Evolutionary conservation across 1,140 invertebrate species (phyloP), one percentile per base, ranked within the genome.

Genomic region (Hypsibius dujardini): DNA sequence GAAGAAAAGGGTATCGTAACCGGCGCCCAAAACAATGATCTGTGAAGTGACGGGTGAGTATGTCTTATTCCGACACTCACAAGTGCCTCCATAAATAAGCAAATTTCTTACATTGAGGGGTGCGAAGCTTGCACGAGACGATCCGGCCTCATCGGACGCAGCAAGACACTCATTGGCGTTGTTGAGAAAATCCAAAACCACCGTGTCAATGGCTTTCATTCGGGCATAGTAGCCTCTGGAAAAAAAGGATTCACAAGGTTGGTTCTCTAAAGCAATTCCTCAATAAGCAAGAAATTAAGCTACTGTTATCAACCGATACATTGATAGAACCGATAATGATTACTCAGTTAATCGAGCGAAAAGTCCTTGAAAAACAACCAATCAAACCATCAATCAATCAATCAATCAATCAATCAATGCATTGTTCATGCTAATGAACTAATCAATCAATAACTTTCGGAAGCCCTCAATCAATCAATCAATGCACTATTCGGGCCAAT

Each of bases 1-100:
- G 62, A 67, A 67, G 62, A 15, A 67, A 12, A 67, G 62, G 3
- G 62, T 67, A 45, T 67, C 62, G 45, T 67, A 67, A 7, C 62
- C 62, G 45, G 62, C 62, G 12, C 62, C 62, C 12, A 67, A 42
- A 67, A 67, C 62, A 67, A 67, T 42, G 40, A 67, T 67, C 62
- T 67, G 42, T 3, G 42, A 56, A 56, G 28, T 28, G 28, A 28
- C 28, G 28, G 28, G 28, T 28, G 28, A 28, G 28, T 28, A 28
- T 28, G 28, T 28, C 28, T 28, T 28, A 56, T 56, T 56, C 7
- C 50, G 7, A n/a, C 50, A 56, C n/a, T 56, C 50, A 12, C 50
- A 7, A 56, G 28, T 28, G 28, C 28, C 28, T 28, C 28, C 28
- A 28, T 28, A 28, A 28, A 28, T 12, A 56, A 56, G 50, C 7